Conservation (phyloP, 1,140 invertebrate species). For the Matsumurasca onukii region DNA sequence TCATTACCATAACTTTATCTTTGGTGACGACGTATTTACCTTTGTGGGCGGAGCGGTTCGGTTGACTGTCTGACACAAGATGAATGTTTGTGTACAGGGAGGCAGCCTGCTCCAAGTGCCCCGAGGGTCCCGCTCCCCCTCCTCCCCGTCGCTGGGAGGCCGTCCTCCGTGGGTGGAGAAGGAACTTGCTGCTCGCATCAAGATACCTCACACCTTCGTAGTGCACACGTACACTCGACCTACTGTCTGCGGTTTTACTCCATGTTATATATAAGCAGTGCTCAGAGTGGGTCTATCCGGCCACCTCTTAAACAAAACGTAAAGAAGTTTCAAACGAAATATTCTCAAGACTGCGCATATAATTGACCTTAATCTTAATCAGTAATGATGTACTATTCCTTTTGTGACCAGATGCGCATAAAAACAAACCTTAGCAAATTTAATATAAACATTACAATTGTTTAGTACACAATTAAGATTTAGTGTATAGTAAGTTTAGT, state of each 20-base stretch:
- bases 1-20: background rate
- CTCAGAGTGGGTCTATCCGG: too few relatives aligned
- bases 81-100: conserved; percentile 20
- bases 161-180: conserved; percentile 72
- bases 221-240: conserved; percentile 93
- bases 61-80: background rate
- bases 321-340: too few relatives aligned
- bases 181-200: conserved; percentile 68
- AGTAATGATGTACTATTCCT: too few relatives aligned
- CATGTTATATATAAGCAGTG: too few relatives aligned
- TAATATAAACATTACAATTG: too few relatives aligned
- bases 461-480: too few relatives aligned
- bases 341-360: too few relatives aligned
- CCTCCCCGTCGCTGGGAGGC: conserved; percentile 76
- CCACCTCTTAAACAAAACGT: too few relatives aligned
- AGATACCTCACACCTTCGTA: conserved; percentile 90
- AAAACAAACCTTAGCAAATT: too few relatives aligned
- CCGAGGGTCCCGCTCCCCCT: conserved; percentile 61
- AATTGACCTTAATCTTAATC: too few relatives aligned
- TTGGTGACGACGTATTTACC: background rate
- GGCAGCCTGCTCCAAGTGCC: conserved; percentile 41
- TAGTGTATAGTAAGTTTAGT: too few relatives aligned
- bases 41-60: background rate
- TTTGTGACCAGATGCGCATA: too few relatives aligned
- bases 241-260: conserved; percentile 77